Base-by-base conservation (phyloP, 2,113 vertebrate species). In the Meles meles region DNA sequence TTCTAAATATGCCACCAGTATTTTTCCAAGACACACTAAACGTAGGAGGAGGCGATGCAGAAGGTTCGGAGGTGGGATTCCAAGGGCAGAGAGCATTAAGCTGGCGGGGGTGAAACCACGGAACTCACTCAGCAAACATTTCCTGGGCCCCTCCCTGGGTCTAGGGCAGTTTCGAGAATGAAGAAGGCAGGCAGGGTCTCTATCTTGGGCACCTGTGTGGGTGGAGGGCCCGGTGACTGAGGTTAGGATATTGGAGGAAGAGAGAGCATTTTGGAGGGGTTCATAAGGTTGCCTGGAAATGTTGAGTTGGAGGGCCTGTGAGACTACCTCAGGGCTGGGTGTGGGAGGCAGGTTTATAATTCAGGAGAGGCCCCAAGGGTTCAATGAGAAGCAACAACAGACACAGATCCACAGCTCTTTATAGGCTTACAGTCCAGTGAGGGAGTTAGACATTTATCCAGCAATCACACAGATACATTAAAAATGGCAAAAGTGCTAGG, bases 1-100 rank as follows among this genome's bases (percentile, higher is more conserved):
- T 94, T 97, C 96, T 97, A 96, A 97, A 97, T 91, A 92, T 74
- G 93, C 49, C 65, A 34, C 94, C 57, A 77, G 96, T 97, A 91
- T 65, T 97, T 98, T 98, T 95, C 97, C 93, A 90, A 94, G 88
- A 91, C 93, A 39, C 59, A 42, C 59, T 72, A 21, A 80, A 85
- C 67, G 71, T 27, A 77, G 76, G 55, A 55, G 9, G 76, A 65
- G 61, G 74, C 59, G 52, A 85, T 3, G 27, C 71, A 7, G 37
- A 94, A 81, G n/a, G 31, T 23, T 90, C 86, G n/a, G 47, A 77
- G 91, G 49, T 29, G 7, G 63, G 18, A 39, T 59, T 42, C 6
- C 25, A 10, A 87, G 74, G 79, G 44, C 93, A 44, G 90, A 81
- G 57, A 59, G 77, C 10, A 0, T 86, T 12, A 29, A 3, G 4